Evolutionary conservation across 2,113 vertebrate species (phyloP).

Genomic region (Coryphaenoides rupestris): DNA sequence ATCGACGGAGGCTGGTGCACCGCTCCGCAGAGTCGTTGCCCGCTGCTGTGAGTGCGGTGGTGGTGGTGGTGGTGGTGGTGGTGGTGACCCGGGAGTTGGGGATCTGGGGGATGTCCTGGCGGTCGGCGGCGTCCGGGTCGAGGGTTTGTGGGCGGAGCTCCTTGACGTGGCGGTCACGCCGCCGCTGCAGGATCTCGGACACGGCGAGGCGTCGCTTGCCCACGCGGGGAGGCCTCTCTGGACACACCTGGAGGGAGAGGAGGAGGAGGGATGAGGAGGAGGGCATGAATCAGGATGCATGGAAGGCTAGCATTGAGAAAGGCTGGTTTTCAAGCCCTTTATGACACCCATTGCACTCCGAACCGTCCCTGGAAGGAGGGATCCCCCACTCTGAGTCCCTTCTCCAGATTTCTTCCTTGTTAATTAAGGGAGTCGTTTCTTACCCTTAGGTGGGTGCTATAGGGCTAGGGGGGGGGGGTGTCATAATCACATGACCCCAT

Average conservation of each 20-base stretch:
- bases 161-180: conserved; percentile 61
- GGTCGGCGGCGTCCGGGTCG: conserved; percentile 64
- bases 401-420: too few species aligned
- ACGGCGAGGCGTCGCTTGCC: conserved; percentile 84
- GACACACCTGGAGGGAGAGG: conserved; percentile 73
- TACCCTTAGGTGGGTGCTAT: too few species aligned
- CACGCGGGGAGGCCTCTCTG: conserved; percentile 81
- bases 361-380: too few species aligned
- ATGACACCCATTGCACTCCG: too few species aligned
- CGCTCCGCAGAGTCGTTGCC: conserved; percentile 68
- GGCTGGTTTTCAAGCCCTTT: too few species aligned
- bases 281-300: too few species aligned
- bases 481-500: too few species aligned
- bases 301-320: too few species aligned
- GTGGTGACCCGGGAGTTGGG: conserved; percentile 74
- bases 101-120: conserved; percentile 78
- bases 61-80: conserved; percentile 67
- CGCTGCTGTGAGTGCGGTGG: conserved; percentile 72
- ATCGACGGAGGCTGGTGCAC: conserved; percentile 67
- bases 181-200: conserved; percentile 82
- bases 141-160: conserved; percentile 60
- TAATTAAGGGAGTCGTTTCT: too few species aligned
- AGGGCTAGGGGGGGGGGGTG: too few species aligned
- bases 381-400: too few species aligned
- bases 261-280: too few species aligned